Evolutionary conservation across 1,140 invertebrate species (phyloP), one percentile per base, ranked within the genome.

Genomic region (Megathymus violae): DNA sequence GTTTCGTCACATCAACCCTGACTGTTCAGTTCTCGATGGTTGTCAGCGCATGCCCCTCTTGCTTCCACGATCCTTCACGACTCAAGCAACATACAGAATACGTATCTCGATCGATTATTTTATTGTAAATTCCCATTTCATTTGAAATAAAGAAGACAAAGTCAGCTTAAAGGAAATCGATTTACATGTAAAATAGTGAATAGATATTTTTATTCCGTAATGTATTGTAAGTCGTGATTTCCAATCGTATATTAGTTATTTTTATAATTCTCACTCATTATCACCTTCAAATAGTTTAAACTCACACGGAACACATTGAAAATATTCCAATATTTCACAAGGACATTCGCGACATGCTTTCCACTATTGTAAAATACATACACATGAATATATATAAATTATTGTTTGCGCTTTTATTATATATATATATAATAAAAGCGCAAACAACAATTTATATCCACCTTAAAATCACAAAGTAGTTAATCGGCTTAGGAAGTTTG

Each of bases 41-140:
- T 90, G 88, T 83, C 73, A 82, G 80, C 85, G 87, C 88, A 90
- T 85, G 88, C 72, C 81, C 81, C 80, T 87, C 80, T 86, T 86
- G 83, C 85, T 84, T 85, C 46, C 59, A 62, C 72, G 17, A 74
- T 73, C 62, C 62, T 67, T 36, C 63, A 68, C 61, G 36, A 46
- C 38, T 48, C 50, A 52, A 52, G 40, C 52, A 56, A 51, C 16
- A 67, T 41, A 62, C 61, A 13, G 48, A 46, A 47, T 44, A 60
- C 14, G 6, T 31, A 4, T 11, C 19, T 27, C 31, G 4, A 34
- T 22, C 7, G 11, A 38, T 19, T 43, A 46, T n/a, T n/a, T 50
- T 62, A 43, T 27, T 44, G 17, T 36, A 47, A 47, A 62, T 40
- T 44, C 7, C 41, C 22, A 15, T 58, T 46, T 40, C 6, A 43